Evolutionary conservation across 2,888 invertebrate genomes (phyloP), one percentile per base, ranked within the genome.

Genomic region (Drosophila infuscata): DNA sequence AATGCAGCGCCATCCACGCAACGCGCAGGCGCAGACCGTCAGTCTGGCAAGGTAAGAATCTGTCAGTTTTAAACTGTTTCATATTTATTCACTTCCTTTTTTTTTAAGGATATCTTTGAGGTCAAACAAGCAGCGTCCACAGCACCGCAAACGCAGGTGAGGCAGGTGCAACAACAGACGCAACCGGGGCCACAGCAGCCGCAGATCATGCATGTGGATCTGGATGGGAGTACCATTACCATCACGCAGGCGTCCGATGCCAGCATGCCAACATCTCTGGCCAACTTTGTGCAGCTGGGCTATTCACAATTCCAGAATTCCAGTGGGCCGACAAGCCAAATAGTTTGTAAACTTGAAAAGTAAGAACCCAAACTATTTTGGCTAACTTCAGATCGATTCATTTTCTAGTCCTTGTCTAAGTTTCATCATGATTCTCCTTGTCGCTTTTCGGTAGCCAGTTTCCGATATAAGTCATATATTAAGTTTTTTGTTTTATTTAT

Each of bases 201-300:
- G 4, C 93, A 93, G 84, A 92, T 92, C 54, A 92, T 92, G 91
- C 91, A 93, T 81, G 74, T 93, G 30, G 91, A 92, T 74, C 66
- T 92, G 38, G 90, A 90, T 38, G 91, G 91, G 3, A 92, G 91
- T 72, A 93, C 93, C 7, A 92, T 93, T 57, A 92, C 93, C 36
- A 92, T 93, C 49, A 92, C 92, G 17, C 92, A 93, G 70, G 82
- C 92, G 66, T 41, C 93, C 73, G 93, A 93, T 52, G 84, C 92
- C n/a, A 92, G 90, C 82, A 81, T 93, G 62, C 91, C 92, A 61
- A 83, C 91, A 61, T 91, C 91, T 46, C 68, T 93, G 65, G 91
- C 91, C 1, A 93, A 92, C 78, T 91, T 91, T 60, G 91, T 93
- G 32, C 92, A 93, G 58, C 72, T 93, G 56, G 91, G 91, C 4